Percentiles rank a stretch among this genome's conserved stretches.
Conservation (phyloP, 1,140 invertebrate species). For the Ectropis grisescens region DNA sequence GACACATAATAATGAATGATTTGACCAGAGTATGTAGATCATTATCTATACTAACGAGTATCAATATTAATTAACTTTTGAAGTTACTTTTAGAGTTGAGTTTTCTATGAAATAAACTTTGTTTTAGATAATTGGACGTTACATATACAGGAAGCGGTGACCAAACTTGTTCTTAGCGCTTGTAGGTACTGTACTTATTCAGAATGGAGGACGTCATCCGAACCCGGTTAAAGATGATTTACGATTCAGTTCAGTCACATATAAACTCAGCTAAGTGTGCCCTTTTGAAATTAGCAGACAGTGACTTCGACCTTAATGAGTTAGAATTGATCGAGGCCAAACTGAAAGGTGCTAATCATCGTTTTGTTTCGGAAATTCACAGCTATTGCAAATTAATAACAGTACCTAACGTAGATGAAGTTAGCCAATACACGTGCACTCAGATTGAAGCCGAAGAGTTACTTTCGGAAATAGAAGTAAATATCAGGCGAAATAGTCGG, state of each 20-base stretch:
- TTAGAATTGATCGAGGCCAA: conserved; percentile 1
- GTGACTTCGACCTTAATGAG: too few relatives aligned
- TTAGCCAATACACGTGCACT: neutral
- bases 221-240: conserved; percentile 1
- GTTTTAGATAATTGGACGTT: too few relatives aligned
- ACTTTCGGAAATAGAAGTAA: neutral
- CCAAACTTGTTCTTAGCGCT: too few relatives aligned
- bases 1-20: too few relatives aligned
- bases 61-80: too few relatives aligned
- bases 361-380: conserved; percentile 2
- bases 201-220: neutral
- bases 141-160: too few relatives aligned
- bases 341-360: conserved; percentile 1
- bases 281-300: neutral
- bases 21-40: too few relatives aligned
- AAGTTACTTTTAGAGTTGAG: too few relatives aligned
- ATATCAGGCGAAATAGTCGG: too few relatives aligned
- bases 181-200: neutral
- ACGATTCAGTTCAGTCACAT: neutral
- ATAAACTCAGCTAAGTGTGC: conserved; percentile 1
- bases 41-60: too few relatives aligned
- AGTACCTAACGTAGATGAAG: neutral
- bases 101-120: too few relatives aligned
- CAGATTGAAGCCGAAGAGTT: conserved; percentile 1
- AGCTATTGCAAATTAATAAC: neutral